Conservation (phyloP, 1,140 invertebrate genomes). For the Olivierus martensii region DNA sequence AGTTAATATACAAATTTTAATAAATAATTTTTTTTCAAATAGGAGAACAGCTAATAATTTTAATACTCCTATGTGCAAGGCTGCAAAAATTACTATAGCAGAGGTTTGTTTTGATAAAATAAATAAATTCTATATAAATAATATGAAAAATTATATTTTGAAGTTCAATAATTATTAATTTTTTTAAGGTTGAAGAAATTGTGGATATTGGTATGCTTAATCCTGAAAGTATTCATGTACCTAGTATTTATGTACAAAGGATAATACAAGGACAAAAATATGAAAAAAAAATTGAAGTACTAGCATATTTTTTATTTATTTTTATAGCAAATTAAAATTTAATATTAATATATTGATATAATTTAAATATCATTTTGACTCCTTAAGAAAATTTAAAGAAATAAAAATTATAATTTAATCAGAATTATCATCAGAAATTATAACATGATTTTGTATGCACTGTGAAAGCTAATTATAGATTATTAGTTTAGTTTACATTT, state of each 20-base stretch:
- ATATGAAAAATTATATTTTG: not conserved
- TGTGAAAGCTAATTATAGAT: no score
- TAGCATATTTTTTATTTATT: no score
- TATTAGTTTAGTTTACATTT: no score
- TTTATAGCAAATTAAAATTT: no score
- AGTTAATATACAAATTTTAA: not conserved
- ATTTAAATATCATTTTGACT: no score
- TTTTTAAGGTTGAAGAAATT: constrained; percentile 78
- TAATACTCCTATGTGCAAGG: constrained; percentile 86
- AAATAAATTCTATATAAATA: no score
- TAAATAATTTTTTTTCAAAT: constrained; percentile 54
- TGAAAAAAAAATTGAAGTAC: constrained; percentile 85
- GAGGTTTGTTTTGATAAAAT: constrained; percentile 38
- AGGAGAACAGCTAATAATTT: constrained; percentile 83
- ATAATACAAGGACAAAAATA: constrained; percentile 66
- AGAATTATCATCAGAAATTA: no score
- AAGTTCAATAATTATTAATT: no score
- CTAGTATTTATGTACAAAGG: constrained; percentile 83
- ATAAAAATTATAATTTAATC: no score
- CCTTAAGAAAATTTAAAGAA: no score
- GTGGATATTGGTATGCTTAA: constrained; percentile 64
- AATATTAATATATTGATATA: no score
- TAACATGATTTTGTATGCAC: no score
- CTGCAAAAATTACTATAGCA: constrained; percentile 71
- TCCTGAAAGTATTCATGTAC: constrained; percentile 80